A percentile compares a stretch with the other conserved stretches of the same genome.
Conservation (phyloP, 2,113 vertebrate species). For the Mustelus asterias region DNA sequence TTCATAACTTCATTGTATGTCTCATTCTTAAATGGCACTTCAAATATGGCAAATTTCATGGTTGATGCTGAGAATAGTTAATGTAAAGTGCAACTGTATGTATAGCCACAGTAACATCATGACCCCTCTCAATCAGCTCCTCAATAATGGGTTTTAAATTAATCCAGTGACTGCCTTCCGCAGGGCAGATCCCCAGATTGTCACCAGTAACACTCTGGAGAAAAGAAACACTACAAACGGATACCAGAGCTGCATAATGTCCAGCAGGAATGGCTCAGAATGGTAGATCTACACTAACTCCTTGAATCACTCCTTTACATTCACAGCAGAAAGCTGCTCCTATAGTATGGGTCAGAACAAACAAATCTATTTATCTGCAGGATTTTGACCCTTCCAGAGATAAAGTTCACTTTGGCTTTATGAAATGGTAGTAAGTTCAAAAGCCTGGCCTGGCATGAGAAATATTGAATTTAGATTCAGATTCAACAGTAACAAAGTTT, state of each 20-base stretch:
- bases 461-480: too few species aligned
- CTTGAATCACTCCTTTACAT: not conserved
- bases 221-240: not conserved
- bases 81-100: constrained; percentile 53
- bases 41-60: constrained; percentile 49
- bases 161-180: constrained; percentile 69
- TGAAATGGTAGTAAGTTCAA: not conserved
- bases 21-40: constrained; percentile 49
- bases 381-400: not conserved
- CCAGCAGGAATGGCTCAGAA: not conserved
- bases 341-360: not conserved
- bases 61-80: constrained; percentile 18
- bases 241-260: not conserved
- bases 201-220: constrained; percentile 48
- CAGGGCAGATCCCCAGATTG: constrained; percentile 64
- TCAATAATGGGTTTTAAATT: constrained; percentile 60
- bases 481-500: too few species aligned
- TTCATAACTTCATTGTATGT: constrained; percentile 42
- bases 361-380: not conserved
- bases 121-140: constrained; percentile 55
- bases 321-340: not conserved
- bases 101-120: constrained; percentile 56
- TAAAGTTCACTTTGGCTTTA: not conserved
- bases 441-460: too few species aligned
- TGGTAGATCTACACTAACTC: not conserved